Conservation (phyloP, 2,797 vertebrate species). For the Karalla daura region DNA sequence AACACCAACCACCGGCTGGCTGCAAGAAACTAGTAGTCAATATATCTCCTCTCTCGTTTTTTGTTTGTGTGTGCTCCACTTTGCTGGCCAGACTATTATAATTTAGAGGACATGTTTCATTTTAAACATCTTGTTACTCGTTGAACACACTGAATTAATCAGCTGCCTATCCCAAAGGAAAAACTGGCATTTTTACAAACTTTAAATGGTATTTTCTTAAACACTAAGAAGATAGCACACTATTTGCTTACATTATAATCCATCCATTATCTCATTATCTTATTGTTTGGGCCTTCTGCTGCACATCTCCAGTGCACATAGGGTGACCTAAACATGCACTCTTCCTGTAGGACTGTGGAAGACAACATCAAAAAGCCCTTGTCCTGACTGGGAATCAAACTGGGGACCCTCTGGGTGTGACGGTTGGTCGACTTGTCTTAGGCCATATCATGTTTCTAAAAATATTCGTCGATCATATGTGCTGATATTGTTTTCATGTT, state of each 20-base stretch:
- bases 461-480: constrained; percentile 4
- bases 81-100: constrained; percentile 2
- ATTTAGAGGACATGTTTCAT: constrained; percentile 14
- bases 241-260: not conserved
- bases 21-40: constrained; percentile 3
- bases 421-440: too few relatives aligned
- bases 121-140: constrained; percentile 3
- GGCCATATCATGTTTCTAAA: constrained; percentile 25
- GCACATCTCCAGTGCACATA: not conserved
- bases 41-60: too few relatives aligned
- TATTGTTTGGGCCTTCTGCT: not conserved
- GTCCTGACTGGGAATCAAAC: too few relatives aligned
- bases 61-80: constrained; percentile 13
- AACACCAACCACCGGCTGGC: constrained; percentile 12
- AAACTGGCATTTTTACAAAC: not conserved
- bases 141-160: not conserved
- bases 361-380: too few relatives aligned
- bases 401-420: too few relatives aligned
- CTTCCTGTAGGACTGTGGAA: too few relatives aligned
- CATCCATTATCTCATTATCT: too few relatives aligned
- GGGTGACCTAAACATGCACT: not conserved
- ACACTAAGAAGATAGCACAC: not conserved
- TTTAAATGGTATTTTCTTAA: not conserved
- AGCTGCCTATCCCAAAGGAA: not conserved
- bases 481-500: constrained; percentile 27